phyloP scores from a whole-genome alignment of 2,113 vertebrate species.

The Tyto alba region DNA sequence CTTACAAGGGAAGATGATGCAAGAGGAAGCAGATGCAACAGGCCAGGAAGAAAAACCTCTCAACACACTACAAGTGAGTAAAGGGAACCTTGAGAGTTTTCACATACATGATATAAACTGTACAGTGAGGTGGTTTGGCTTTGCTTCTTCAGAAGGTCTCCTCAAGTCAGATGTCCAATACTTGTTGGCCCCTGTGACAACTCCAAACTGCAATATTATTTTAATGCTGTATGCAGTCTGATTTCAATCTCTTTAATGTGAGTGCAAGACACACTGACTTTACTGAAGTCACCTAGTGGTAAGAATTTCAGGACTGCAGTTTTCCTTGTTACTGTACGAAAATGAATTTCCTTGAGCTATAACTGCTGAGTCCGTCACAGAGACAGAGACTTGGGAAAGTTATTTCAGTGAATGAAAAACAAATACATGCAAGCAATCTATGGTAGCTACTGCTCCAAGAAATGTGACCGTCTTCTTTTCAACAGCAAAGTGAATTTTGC shows the following conservation, averaged over 20 bases:
- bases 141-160: background rate
- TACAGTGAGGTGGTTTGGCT: background rate
- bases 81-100: background rate
- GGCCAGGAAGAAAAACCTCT: background rate
- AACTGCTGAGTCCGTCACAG: slow-evolving; percentile 27
- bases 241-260: background rate
- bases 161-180: background rate
- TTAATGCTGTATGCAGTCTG: background rate
- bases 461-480: slow-evolving; percentile 20
- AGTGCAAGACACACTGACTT: background rate
- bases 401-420: slow-evolving; percentile 48
- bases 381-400: slow-evolving; percentile 9
- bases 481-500: slow-evolving; percentile 51
- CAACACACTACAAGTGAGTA: background rate
- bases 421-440: slow-evolving; percentile 26
- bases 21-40: background rate
- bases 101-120: background rate
- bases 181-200: background rate
- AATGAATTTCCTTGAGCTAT: background rate
- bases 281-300: background rate
- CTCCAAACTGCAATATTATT: background rate
- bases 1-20: background rate
- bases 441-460: slow-evolving; percentile 31
- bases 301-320: background rate
- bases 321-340: background rate